These are phyloP conservation scores for Carlito syrichta DNA, from an alignment of 2,113 vertebrate species.

Conservation along the genomic window DNA sequence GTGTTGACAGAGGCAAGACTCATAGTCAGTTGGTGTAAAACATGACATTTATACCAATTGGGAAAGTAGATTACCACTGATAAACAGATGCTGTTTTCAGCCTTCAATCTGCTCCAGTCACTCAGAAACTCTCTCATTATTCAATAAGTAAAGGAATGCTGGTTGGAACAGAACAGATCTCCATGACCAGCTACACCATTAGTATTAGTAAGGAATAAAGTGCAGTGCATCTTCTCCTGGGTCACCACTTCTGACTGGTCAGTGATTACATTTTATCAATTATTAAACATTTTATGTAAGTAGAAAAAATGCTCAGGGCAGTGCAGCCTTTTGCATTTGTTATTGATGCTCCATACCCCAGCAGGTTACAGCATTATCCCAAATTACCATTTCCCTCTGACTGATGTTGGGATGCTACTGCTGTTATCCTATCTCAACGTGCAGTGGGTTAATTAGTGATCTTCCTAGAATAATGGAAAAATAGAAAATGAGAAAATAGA, in stretches of 20 bases:
- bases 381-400: background rate
- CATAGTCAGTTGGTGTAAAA: background rate
- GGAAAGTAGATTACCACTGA: background rate
- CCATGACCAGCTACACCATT: background rate
- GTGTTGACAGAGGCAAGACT: background rate
- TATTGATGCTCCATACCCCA: background rate
- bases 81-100: background rate
- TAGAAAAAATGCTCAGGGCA: background rate
- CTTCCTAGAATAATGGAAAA: background rate
- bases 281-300: background rate
- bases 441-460: background rate
- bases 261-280: background rate
- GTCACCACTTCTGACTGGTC: background rate
- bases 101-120: accelerated
- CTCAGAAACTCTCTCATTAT: background rate
- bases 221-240: accelerated
- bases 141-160: background rate
- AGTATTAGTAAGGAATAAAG: background rate
- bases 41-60: background rate
- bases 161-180: background rate
- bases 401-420: background rate
- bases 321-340: background rate
- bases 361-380: background rate
- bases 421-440: background rate
- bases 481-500: background rate